Evolutionary conservation across 2,113 vertebrate genomes (phyloP).

Genomic region (Sula dactylatra): DNA sequence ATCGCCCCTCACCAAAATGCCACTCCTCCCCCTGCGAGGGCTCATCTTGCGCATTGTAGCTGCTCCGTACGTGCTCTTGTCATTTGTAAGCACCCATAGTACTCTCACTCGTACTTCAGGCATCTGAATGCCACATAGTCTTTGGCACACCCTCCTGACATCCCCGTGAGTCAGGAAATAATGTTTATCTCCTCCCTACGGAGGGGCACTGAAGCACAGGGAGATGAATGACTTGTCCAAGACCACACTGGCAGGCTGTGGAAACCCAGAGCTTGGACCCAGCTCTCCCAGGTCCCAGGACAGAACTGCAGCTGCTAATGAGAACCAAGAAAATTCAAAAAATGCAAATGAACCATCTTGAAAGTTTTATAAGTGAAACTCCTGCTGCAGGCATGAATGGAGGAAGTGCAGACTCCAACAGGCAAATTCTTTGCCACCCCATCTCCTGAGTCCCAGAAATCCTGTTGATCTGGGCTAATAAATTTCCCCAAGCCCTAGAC

Average conservation of each 20-base stretch:
- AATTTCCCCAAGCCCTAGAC: constrained; percentile 64
- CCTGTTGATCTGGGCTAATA: constrained; percentile 67
- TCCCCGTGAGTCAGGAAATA: neutral
- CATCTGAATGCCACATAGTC: neutral
- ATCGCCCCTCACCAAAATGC: neutral
- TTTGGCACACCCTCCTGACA: neutral
- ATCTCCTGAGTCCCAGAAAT: constrained; percentile 64
- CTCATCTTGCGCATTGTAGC: neutral
- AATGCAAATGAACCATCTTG: constrained; percentile 19
- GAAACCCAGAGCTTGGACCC: neutral
- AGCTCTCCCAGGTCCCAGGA: neutral
- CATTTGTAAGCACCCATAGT: neutral
- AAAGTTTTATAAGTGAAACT: constrained; percentile 17
- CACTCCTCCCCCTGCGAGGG: neutral
- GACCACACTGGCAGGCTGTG: neutral
- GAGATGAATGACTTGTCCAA: neutral
- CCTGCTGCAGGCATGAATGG: constrained; percentile 37
- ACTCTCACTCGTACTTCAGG: neutral
- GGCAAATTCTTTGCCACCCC: constrained; percentile 65
- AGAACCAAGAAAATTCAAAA: constrained; percentile 25
- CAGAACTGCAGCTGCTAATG: constrained; percentile 8
- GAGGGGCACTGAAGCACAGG: neutral
- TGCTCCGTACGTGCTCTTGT: neutral
- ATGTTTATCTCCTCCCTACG: neutral
- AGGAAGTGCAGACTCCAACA: constrained; percentile 44